Conservation (phyloP, 2,888 invertebrate species). For the Chrysina gloriosa region DNA sequence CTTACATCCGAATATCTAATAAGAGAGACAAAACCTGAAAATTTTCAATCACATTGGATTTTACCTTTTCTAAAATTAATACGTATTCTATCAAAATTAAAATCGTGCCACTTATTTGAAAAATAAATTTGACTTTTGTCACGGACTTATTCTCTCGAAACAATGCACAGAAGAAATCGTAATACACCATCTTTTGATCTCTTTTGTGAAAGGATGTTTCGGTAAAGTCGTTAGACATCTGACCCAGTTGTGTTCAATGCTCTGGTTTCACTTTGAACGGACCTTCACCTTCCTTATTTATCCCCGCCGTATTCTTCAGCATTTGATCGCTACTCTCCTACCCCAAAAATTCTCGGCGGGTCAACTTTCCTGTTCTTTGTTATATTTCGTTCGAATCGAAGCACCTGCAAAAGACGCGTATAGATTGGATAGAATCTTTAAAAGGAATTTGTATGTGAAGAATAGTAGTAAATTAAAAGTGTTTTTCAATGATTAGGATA, state of each 20-base stretch:
- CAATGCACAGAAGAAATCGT: background rate
- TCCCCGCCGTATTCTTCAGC: background rate
- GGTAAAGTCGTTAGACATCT: constrained; percentile 19
- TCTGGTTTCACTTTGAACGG: constrained; percentile 22
- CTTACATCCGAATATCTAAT: no score
- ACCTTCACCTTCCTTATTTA: constrained; percentile 31
- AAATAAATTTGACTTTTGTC: no score
- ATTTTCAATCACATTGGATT: no score
- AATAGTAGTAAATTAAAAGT: background rate
- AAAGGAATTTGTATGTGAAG: background rate
- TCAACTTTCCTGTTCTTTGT: constrained; percentile 24
- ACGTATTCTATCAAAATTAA: no score
- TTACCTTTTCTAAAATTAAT: no score
- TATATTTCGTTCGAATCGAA: background rate
- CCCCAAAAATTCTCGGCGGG: background rate
- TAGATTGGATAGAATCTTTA: constrained; percentile 1
- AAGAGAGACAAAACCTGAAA: no score
- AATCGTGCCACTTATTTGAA: no score
- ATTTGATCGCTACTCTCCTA: background rate
- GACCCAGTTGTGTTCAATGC: constrained; percentile 26
- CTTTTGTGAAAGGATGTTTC: background rate
- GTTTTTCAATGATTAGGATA: background rate
- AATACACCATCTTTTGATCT: background rate
- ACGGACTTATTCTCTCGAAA: background rate
- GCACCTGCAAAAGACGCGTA: constrained; percentile 10